Base-by-base conservation (phyloP, 2,888 invertebrate species). In the Ceriagrion tenellum region DNA sequence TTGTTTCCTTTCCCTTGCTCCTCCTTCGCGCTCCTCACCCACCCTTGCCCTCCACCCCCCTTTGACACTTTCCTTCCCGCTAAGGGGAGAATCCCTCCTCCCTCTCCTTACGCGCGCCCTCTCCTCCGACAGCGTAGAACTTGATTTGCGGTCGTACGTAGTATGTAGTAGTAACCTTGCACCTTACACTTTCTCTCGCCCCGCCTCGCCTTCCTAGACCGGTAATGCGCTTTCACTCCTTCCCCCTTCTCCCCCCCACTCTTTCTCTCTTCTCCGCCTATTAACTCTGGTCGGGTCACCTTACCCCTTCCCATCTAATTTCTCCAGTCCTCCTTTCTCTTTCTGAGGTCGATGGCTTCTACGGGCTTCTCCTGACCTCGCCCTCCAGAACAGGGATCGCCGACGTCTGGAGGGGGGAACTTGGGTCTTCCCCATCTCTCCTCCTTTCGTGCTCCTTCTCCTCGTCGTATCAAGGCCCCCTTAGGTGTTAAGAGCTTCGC, bases 171-270 rank as follows among this genome's bases (percentile, higher is more conserved):
- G 55, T 47, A 93, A 74, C 93, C 69, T 93, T 93, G 93, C 93
- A 93, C 93, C 93, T 93, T 93, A 59, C 93, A 93, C 69, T 93
- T 69, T 93, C 93, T n/a, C 89, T 47, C 47, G 6, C 23, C 47
- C n/a, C 23, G 69, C n/a, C 69, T 69, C 47, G 47, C 47, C 47
- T 47, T 47, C 69, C 69, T 81, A 81, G 81, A 81, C 89, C 89
- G 89, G 89, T 47, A 55, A 16, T 26, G n/a, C 88, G 40, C 88
- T 40, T n/a, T n/a, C 81, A 35, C 30, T n/a, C 30, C 12, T 18
- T 30, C 20, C 4, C 47, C 23, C 23, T 20, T 55, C 47, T n/a
- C 55, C 55, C n/a, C 55, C n/a, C 55, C 55, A n/a, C 55, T 18
- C 55, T 47, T 8, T 47, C 47, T 47, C 47, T 47, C n/a, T n/a